Conservation (phyloP, 2,888 invertebrate species). For the Trissolcus japonicus region DNA sequence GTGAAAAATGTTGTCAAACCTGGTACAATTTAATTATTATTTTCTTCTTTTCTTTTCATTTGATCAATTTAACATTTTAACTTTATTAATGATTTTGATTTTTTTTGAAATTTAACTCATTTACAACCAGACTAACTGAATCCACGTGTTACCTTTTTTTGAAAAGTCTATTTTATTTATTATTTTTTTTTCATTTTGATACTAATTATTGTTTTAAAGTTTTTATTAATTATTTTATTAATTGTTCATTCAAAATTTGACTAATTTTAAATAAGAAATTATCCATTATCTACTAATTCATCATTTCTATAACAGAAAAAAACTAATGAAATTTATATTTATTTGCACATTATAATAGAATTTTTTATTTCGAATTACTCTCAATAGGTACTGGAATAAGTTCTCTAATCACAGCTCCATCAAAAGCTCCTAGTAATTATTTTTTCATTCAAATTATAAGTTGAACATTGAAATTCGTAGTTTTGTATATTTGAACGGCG, state of each 20-base stretch:
- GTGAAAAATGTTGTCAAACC: slow-evolving; percentile 81
- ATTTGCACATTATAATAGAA: no score
- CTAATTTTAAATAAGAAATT: not conserved
- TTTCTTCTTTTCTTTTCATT: slow-evolving; percentile 61
- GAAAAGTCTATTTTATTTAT: no score
- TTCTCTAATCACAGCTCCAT: slow-evolving; percentile 69
- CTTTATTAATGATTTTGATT: slow-evolving; percentile 14
- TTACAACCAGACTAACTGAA: slow-evolving; percentile 5
- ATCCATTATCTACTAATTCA: not conserved
- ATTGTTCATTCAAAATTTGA: no score
- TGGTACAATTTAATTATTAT: slow-evolving; percentile 75
- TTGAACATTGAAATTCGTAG: not conserved
- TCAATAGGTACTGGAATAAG: slow-evolving; percentile 69
- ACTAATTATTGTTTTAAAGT: no score
- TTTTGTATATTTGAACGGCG: no score
- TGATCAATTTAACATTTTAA: slow-evolving; percentile 28
- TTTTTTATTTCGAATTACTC: slow-evolving; percentile 11
- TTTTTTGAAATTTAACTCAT: slow-evolving; percentile 21
- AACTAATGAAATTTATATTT: not conserved
- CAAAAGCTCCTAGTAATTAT: slow-evolving; percentile 72
- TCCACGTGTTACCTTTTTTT: no score
- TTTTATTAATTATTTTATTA: not conserved
- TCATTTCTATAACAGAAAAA: not conserved
- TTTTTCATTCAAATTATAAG: slow-evolving; percentile 19
- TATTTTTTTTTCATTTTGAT: no score